Evolutionary conservation across 2,113 vertebrate genomes (phyloP).

Genomic region (Tragulus kanchil): DNA sequence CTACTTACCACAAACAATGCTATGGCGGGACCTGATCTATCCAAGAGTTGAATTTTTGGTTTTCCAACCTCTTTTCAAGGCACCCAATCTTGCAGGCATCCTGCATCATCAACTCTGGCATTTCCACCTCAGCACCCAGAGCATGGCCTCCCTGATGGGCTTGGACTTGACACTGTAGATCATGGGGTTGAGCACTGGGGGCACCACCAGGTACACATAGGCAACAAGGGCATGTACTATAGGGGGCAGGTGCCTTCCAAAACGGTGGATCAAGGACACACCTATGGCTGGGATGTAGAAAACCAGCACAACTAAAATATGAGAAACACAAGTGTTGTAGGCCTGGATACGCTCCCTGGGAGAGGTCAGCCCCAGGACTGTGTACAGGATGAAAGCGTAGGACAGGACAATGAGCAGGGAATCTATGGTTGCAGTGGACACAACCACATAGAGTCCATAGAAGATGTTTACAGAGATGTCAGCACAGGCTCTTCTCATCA

Average conservation of each 20-base stretch:
- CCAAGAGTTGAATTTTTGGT: background rate
- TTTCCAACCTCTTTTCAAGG: background rate
- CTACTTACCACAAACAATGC: background rate
- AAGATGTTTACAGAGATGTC: constrained; percentile 84
- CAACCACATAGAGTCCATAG: constrained; percentile 81
- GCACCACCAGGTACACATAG: constrained; percentile 84
- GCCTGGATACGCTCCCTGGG: constrained; percentile 75
- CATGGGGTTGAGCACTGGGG: constrained; percentile 86
- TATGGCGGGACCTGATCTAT: background rate
- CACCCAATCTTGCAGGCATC: background rate
- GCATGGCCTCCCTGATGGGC: constrained; percentile 82
- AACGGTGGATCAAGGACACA: constrained; percentile 86
- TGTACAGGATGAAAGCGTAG: constrained; percentile 84
- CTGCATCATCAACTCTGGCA: background rate
- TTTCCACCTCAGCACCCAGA: constrained; percentile 58
- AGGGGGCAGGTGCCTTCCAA: constrained; percentile 75
- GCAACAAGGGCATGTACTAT: constrained; percentile 78
- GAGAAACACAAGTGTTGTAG: constrained; percentile 36
- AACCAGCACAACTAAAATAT: constrained; percentile 83
- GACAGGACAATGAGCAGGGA: constrained; percentile 86
- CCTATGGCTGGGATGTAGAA: constrained; percentile 86
- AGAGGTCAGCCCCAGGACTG: constrained; percentile 71
- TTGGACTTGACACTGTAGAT: constrained; percentile 88
- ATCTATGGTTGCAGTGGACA: constrained; percentile 82
- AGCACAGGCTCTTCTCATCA: constrained; percentile 84